These are phyloP conservation scores for Clinocottus analis DNA, from an alignment of 2,113 vertebrate genomes.

Conservation along the genomic window DNA sequence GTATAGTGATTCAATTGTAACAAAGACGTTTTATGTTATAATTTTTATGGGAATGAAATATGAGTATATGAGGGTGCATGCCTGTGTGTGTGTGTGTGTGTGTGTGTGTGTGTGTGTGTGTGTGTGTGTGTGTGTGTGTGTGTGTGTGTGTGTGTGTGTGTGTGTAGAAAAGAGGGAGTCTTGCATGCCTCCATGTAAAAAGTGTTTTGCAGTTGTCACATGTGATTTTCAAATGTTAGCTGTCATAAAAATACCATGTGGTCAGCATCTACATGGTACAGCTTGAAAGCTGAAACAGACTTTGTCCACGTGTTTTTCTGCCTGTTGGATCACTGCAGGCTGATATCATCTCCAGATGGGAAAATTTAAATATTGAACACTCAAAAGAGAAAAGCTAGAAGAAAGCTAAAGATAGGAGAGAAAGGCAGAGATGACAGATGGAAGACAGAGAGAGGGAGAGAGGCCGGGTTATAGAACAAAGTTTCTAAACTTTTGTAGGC, in stretches of 20 bases:
- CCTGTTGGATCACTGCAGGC: conserved; percentile 8
- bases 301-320: conserved; percentile 32
- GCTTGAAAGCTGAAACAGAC: conserved; percentile 14
- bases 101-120: too few species aligned
- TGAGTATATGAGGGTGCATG: background rate
- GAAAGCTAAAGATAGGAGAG: background rate
- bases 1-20: too few species aligned
- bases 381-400: background rate
- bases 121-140: too few species aligned
- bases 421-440: background rate
- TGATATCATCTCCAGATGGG: conserved; percentile 41
- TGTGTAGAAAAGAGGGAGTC: background rate
- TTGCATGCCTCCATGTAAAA: background rate
- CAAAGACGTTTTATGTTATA: too few species aligned
- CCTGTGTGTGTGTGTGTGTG: too few species aligned
- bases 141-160: too few species aligned
- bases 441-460: background rate
- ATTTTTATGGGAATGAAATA: too few species aligned
- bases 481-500: background rate
- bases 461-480: background rate
- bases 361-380: conserved; percentile 20
- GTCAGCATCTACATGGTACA: background rate
- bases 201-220: background rate
- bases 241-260: conserved; percentile 1
- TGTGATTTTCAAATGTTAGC: conserved; percentile 29